A percentile compares a stretch with the other conserved stretches of the same genome.
These are phyloP conservation scores for Sinhomidia bicolor DNA, from an alignment of 2,888 invertebrate species.

Conservation along the genomic window DNA sequence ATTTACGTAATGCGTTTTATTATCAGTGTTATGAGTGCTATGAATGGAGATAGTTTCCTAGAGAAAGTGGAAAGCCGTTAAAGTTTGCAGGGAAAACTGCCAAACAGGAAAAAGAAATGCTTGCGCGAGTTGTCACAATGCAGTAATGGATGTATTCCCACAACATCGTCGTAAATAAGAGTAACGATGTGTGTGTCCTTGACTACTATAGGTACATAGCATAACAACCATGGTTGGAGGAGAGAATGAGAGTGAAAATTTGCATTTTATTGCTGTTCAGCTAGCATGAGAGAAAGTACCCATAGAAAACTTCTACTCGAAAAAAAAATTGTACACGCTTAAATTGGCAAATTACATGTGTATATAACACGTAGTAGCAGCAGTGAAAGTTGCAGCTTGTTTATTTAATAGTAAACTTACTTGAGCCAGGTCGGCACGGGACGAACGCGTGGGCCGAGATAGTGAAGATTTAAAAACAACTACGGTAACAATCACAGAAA, in stretches of 20 bases:
- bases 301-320: too few species aligned
- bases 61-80: neutral
- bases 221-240: too few species aligned
- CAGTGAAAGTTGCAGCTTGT: neutral
- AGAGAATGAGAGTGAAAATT: neutral
- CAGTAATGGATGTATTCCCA: neutral
- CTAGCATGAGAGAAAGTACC: neutral
- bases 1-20: slow-evolving; percentile 34
- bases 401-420: slow-evolving; percentile 75
- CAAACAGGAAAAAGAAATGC: neutral
- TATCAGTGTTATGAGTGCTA: neutral
- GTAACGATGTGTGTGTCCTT: too few species aligned
- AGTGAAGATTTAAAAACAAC: slow-evolving; percentile 83
- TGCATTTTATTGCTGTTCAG: neutral
- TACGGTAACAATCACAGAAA: slow-evolving; percentile 84
- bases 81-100: neutral
- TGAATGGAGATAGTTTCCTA: neutral
- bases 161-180: too few species aligned
- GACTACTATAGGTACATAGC: too few species aligned
- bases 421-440: slow-evolving; percentile 83
- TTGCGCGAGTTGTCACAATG: neutral
- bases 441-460: slow-evolving; percentile 83
- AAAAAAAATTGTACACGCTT: too few species aligned
- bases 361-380: neutral
- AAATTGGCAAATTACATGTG: too few species aligned